A percentile compares a stretch with the other conserved stretches of the same genome.
phyloP scores from a whole-genome alignment of 2,113 vertebrate species.

The Periophthalmus modestus region DNA sequence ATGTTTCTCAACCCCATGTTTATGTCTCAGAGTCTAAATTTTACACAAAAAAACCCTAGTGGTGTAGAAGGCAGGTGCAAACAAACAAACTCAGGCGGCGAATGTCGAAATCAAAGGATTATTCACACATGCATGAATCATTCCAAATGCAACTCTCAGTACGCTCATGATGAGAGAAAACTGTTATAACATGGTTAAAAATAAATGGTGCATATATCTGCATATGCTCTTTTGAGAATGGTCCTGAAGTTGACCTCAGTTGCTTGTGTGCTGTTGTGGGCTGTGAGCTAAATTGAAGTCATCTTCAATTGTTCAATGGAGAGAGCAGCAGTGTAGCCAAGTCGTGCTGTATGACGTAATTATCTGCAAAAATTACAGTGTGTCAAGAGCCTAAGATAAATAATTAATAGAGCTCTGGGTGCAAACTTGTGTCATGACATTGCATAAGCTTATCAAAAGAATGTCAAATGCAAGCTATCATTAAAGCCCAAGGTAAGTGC shows the following conservation, averaged over 20 bases:
- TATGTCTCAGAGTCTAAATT: too few species aligned
- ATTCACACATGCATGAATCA: not conserved
- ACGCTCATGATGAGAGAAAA: too few species aligned
- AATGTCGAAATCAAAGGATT: not conserved
- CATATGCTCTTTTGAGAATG: not conserved
- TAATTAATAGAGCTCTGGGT: not conserved
- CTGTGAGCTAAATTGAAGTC: not conserved
- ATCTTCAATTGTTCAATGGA: not conserved
- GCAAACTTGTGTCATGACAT: constrained; percentile 4
- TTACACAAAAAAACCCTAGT: too few species aligned
- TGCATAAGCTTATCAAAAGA: constrained; percentile 7
- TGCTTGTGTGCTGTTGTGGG: not conserved
- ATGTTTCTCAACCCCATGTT: too few species aligned
- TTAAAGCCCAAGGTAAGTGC: not conserved
- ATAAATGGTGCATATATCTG: too few species aligned
- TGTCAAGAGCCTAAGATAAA: not conserved
- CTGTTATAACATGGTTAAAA: too few species aligned
- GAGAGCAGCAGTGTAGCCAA: not conserved
- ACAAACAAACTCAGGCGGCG: too few species aligned
- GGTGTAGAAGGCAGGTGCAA: too few species aligned
- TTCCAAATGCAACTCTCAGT: too few species aligned
- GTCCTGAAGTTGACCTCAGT: not conserved
- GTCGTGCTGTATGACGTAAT: not conserved
- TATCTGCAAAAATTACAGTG: constrained; percentile 1
- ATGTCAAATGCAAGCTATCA: not conserved